phyloP scores from a whole-genome alignment of 2,888 invertebrate species.

The Smittia sp. region DNA sequence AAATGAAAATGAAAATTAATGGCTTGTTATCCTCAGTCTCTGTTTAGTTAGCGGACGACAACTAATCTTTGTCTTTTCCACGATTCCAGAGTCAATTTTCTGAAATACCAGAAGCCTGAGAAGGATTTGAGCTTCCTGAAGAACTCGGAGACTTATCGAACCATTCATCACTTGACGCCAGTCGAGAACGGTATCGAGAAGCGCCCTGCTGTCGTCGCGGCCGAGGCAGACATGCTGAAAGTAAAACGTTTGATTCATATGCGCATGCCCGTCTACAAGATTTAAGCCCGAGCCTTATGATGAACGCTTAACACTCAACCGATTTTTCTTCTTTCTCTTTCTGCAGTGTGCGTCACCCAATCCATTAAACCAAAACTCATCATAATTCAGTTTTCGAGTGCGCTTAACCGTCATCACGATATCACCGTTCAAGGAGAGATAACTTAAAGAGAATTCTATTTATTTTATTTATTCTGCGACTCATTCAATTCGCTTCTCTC shows the following conservation, averaged over 20 bases:
- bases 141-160: conserved; percentile 75
- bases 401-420: background rate
- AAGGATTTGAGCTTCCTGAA: conserved; percentile 71
- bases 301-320: background rate
- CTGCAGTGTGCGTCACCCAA: conserved; percentile 38
- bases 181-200: conserved; percentile 66
- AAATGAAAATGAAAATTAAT: no score
- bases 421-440: background rate
- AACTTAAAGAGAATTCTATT: background rate
- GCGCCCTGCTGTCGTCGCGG: conserved; percentile 61
- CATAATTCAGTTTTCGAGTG: conserved; percentile 9
- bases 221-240: conserved; percentile 61
- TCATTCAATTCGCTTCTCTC: background rate
- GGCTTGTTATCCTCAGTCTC: background rate
- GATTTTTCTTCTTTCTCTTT: conserved; percentile 19
- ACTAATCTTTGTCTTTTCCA: background rate
- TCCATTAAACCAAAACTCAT: conserved; percentile 37
- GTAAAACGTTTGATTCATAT: conserved; percentile 40
- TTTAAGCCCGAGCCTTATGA: background rate
- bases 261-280: conserved; percentile 12
- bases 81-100: conserved; percentile 79
- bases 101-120: conserved; percentile 82
- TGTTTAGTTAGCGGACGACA: background rate
- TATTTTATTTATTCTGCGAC: no score
- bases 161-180: conserved; percentile 73